Base-by-base conservation (phyloP, 2,888 invertebrate genomes). In the Monopis laevigella region DNA sequence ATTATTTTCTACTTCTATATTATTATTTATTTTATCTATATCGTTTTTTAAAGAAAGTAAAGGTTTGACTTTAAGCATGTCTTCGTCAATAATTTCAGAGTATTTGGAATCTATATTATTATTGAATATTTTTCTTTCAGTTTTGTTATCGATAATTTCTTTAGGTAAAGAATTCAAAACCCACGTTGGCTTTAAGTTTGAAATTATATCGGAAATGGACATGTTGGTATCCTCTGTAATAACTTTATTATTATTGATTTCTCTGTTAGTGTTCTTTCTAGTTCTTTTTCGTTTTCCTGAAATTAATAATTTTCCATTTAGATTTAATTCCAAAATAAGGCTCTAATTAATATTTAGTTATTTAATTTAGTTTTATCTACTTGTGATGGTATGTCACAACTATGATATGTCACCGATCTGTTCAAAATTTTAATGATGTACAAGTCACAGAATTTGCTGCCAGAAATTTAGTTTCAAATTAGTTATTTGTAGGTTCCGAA, bases 81-180 rank as follows among this genome's bases (percentile, higher is more conserved):
- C n/a, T n/a, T n/a, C n/a, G n/a, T 7, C 24, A 24, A 7, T 24
- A 24, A 24, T 24, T 24, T 6, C 10, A 24, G 24, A 24, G 10
- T 24, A n/a, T n/a, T n/a, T n/a, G n/a, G n/a, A n/a, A n/a, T n/a
- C n/a, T n/a, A n/a, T n/a, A n/a, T n/a, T n/a, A n/a, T n/a, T n/a
- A n/a, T n/a, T n/a, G n/a, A n/a, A n/a, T n/a, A n/a, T n/a, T n/a
- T n/a, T n/a, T n/a, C n/a, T n/a, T n/a, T n/a, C n/a, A n/a, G n/a
- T n/a, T n/a, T n/a, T 24, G 10, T 24, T 7, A 24, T 6, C 6
- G 6, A 10, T 10, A 24, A 73, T 57, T 50, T 69, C 66, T 18
- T 66, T 63, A 2, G 73, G 72, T 13, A 65, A 65, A n/a, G 68
- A 65, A n/a, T 67, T 65, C 6, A 68, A 62, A 0, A 62, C 48